Evolutionary conservation across 64 coral and sea anemone species (phyloP), one percentile per base, ranked within the genome.

Genomic region (Montipora cactus): DNA sequence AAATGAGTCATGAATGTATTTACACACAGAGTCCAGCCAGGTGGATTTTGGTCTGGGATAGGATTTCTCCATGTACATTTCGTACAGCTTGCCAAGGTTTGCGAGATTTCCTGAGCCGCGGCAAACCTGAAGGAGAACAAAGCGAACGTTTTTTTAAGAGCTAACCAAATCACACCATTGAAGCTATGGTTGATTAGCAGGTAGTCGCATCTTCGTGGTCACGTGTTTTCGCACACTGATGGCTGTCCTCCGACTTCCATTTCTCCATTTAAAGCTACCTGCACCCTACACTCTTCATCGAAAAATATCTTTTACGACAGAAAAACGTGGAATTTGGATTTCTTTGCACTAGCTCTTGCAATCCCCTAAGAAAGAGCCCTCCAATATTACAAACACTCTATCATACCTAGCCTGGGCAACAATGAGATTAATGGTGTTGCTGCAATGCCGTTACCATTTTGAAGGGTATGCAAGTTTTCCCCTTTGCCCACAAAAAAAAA

Each of bases 1-100:
- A 78, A 85, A 99, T 5, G 89, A 91, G 25, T 94, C 94, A 55
- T 96, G 86, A 74, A 99, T 94, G 75, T 99, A 99, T 67, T 76
- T 92, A 83, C 95, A 99, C 10, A 99, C 95, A 1, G 87, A 92
- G 61, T 99, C 95, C 10, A 94, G 89, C 98, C 98, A 99, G 45
- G 67, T 87, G 51, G 74, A 68, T 8, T 89, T 80, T 5, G 98
- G 95, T 55, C 95, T 80, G 79, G 87, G 98, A 67, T 99, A 99
- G 13, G 91, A 91, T 68, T 91, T 94, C 47, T 94, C 95, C 18
- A 49, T 67, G 37, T 96, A 99, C 98, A 96, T 96, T 4, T 51
- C 84, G 79, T 94, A 96, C 79, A 99, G 87, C 53, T 99, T 99
- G 46, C 98, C 92, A 49, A 99, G 77, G 74, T 96, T 87, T 37